Percentiles rank a stretch among this genome's conserved stretches.
phyloP scores from a whole-genome alignment of 2,888 invertebrate genomes.

The Petrolisthes manimaculis region DNA sequence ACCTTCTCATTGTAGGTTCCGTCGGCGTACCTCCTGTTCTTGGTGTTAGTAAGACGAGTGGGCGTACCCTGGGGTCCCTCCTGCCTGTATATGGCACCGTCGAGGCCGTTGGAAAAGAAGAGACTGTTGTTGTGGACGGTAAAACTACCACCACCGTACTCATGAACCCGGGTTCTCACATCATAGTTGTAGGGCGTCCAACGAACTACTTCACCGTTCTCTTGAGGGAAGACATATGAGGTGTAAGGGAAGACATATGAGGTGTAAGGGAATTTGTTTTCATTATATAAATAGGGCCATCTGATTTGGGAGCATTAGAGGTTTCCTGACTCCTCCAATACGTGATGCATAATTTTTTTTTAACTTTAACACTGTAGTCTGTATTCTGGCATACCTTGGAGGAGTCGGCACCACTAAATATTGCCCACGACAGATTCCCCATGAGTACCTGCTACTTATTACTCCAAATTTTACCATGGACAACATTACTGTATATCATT shows the following conservation, averaged over 20 bases:
- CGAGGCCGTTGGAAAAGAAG: conserved; percentile 47
- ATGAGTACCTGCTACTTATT: no score
- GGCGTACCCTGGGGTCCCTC: conserved; percentile 17
- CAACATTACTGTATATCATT: no score
- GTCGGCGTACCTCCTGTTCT: conserved; percentile 55
- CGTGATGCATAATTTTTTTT: no score
- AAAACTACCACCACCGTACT: conserved; percentile 55
- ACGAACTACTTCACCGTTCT: conserved; percentile 39
- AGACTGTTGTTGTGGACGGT: conserved; percentile 54
- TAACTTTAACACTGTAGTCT: no score
- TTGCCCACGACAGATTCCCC: no score
- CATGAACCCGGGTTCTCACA: conserved; percentile 46
- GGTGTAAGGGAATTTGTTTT: no score
- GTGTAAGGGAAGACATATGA: not conserved
- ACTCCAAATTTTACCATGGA: no score
- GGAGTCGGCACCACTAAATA: no score
- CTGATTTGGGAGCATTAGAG: no score
- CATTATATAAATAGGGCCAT: no score
- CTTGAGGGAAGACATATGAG: conserved; percentile 31
- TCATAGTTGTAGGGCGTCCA: conserved; percentile 45
- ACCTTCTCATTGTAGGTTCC: conserved; percentile 51
- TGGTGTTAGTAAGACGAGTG: conserved; percentile 29
- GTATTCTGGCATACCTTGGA: no score
- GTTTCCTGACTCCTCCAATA: no score
- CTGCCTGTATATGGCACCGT: conserved; percentile 48